These are phyloP conservation scores for Callyntrura sp. DNA, from an alignment of 2,888 invertebrate genomes.

Conservation along the genomic window DNA sequence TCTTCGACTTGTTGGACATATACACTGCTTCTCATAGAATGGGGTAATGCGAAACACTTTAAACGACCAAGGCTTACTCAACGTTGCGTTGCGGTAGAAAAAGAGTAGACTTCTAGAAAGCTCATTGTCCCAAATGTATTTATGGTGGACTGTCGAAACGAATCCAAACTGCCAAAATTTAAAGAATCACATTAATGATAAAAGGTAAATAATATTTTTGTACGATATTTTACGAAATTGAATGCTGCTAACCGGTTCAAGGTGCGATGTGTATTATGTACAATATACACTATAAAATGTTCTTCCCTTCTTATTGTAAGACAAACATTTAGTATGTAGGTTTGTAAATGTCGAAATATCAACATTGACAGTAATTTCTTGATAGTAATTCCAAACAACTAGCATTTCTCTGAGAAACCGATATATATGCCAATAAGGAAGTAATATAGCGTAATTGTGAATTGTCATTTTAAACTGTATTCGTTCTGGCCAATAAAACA, in stretches of 20 bases:
- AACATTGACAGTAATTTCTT: background rate
- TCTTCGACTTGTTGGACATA: background rate
- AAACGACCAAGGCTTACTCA: no score
- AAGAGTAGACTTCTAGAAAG: no score
- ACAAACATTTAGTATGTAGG: background rate
- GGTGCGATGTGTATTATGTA: constrained; percentile 37
- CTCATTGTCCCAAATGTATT: no score
- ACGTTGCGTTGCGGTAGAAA: no score
- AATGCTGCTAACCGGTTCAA: background rate
- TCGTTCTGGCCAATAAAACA: constrained; percentile 51
- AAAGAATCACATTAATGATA: background rate
- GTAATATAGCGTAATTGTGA: background rate
- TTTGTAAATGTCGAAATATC: background rate
- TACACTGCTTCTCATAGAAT: background rate
- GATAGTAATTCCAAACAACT: background rate
- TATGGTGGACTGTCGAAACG: background rate
- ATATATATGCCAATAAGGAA: background rate
- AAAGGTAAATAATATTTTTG: constrained; percentile 10
- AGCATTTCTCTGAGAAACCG: background rate
- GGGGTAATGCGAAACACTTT: background rate
- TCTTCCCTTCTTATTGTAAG: constrained; percentile 21
- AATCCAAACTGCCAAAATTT: background rate
- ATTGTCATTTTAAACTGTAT: constrained; percentile 28
- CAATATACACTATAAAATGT: background rate
- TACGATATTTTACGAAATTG: background rate